Base-by-base conservation (phyloP, 2,888 invertebrate species). In the Melinaea menophilus region DNA sequence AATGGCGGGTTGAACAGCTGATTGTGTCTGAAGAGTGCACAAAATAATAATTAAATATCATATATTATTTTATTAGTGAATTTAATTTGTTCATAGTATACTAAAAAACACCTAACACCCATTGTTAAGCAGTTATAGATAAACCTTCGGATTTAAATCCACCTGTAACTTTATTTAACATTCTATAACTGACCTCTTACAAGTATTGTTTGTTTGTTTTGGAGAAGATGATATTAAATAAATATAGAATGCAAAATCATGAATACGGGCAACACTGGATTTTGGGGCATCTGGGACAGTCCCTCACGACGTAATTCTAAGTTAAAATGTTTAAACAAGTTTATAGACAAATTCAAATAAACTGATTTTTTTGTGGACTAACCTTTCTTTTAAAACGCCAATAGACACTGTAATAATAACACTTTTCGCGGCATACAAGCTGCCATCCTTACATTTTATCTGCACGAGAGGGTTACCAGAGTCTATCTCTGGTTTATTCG, bases 381-480 rank as follows among this genome's bases (percentile, higher is more conserved):
- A 90, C 91, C 82, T 84, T 58, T 93, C 92, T 75, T 95, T 94
- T 60, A 95, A 79, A 58, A 94, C 94, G 2, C 94, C 95, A 4
- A 95, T 77, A 2, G 95, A 93, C 0, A 93, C 83, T 0, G 95
- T 95, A 12, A 94, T 89, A 66, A 95, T 92, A 4, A 94, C 93
- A 74, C 93, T 93, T 69, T 93, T 92, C 5, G 94, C 92, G 0
- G 80, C 78, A 66, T 90, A 93, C 48, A 86, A 68, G 54, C 90
- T 88, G 0, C 92, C 93, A 71, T 94, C 93, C 59, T 78, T 87
- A 66, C 93, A 93, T 47, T 78, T 87, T 0, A 94, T 87, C 54
- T 89, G 84, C 0, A 93, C 90, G 9, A 91, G 73, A 0, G 90
- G 83, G 58, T 81, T 81, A 37, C 72, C 79, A 0, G 76, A 73